Percentiles rank a stretch among this genome's conserved stretches.
Conservation (phyloP, 2,888 invertebrate species). For the Diabrotica balteata region DNA sequence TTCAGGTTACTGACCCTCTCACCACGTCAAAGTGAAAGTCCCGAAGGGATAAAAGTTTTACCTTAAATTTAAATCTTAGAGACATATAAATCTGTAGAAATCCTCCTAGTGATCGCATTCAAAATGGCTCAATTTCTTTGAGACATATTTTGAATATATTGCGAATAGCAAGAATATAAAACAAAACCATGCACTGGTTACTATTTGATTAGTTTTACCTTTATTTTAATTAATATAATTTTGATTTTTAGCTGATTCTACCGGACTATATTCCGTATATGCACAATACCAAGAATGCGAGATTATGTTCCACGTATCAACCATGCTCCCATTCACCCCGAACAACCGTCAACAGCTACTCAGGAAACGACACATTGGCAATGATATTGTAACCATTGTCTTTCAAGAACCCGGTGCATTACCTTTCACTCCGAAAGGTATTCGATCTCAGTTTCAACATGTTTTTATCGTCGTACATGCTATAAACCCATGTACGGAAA, state of each 20-base stretch:
- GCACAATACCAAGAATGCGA: constrained; percentile 90
- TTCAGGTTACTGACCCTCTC: background rate
- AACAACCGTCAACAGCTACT: constrained; percentile 94
- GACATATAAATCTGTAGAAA: too few species aligned
- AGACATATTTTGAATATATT: too few species aligned
- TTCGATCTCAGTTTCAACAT: constrained; percentile 97
- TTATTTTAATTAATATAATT: too few species aligned
- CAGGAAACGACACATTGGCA: constrained; percentile 95
- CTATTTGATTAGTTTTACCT: too few species aligned
- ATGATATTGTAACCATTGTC: constrained; percentile 96
- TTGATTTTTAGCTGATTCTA: constrained; percentile 78
- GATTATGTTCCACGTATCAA: constrained; percentile 97
- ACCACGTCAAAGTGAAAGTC: background rate
- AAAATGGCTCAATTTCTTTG: too few species aligned
- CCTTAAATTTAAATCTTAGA: background rate
- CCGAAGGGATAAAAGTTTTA: background rate
- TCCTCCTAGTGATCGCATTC: too few species aligned
- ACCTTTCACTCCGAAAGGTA: constrained; percentile 92
- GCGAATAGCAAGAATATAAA: too few species aligned
- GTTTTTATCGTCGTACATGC: constrained; percentile 93
- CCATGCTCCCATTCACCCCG: constrained; percentile 93
- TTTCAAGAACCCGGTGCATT: constrained; percentile 92
- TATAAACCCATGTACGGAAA: constrained; percentile 89
- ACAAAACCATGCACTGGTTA: too few species aligned
- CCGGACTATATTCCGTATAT: constrained; percentile 92